These are phyloP conservation scores for Napeogenes sylphis DNA, from an alignment of 2,888 invertebrate genomes.

Conservation along the genomic window DNA sequence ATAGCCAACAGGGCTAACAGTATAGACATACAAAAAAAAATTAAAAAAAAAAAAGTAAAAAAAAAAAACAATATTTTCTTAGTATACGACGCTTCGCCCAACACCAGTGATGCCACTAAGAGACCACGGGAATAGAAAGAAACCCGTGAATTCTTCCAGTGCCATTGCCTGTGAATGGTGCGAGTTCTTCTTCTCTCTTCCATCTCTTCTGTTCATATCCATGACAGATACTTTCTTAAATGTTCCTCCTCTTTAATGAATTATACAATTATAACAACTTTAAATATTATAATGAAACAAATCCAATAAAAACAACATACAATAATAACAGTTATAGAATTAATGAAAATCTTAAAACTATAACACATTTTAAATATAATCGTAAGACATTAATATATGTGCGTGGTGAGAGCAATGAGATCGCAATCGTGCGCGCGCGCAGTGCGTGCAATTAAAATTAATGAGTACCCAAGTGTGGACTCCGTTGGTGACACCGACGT, in stretches of 20 bases:
- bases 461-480: constrained; percentile 40
- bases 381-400: constrained; percentile 11
- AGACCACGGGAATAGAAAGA: constrained; percentile 80
- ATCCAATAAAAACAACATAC: no score
- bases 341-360: constrained; percentile 2
- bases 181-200: constrained; percentile 48
- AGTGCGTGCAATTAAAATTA: constrained; percentile 57
- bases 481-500: constrained; percentile 4
- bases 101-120: constrained; percentile 83
- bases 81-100: constrained; percentile 56
- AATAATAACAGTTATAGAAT: neutral
- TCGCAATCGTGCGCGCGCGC: constrained; percentile 38
- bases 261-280: constrained; percentile 11
- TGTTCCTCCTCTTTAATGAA: neutral
- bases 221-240: constrained; percentile 3
- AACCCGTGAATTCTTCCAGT: constrained; percentile 93
- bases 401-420: constrained; percentile 25
- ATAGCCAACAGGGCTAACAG: no score
- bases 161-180: constrained; percentile 85
- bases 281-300: constrained; percentile 17
- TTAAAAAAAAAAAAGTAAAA: no score
- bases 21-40: no score
- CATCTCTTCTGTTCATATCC: constrained; percentile 17
- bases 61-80: no score
- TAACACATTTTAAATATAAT: constrained; percentile 1